Evolutionary conservation across 1,140 invertebrate genomes (phyloP).

Genomic region (Conus ventricosus): DNA sequence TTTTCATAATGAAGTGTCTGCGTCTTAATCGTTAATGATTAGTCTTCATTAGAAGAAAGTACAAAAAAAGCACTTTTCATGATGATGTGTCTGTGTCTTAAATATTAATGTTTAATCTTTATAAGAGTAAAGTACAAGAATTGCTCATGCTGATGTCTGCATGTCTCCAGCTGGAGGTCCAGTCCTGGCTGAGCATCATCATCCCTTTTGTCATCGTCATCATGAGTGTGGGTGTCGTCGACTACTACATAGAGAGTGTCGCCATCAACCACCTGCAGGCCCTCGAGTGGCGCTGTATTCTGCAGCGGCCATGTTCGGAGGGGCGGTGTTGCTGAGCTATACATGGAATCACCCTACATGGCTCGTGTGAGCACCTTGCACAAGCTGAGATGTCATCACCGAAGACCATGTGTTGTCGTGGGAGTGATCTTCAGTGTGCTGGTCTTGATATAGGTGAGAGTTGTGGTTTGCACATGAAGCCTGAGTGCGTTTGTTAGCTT

Average conservation of each 20-base stretch:
- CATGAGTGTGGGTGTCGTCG: conserved; percentile 75
- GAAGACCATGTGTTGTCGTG: conserved; percentile 75
- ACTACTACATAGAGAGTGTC: conserved; percentile 77
- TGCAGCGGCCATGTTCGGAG: conserved; percentile 66
- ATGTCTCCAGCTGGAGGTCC: conserved; percentile 59
- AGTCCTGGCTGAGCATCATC: conserved; percentile 71
- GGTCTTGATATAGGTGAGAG: conserved; percentile 74
- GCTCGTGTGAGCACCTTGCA: conserved; percentile 66
- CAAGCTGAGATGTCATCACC: conserved; percentile 69
- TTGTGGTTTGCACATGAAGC: background rate
- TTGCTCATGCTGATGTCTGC: background rate
- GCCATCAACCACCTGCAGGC: conserved; percentile 68
- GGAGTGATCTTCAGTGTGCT: conserved; percentile 75
- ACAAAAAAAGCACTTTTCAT: no score
- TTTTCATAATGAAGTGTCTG: no score
- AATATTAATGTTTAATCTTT: no score
- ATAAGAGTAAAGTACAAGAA: no score
- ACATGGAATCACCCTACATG: conserved; percentile 72
- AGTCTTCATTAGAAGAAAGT: no score
- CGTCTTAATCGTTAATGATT: no score
- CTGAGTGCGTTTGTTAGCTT: no score
- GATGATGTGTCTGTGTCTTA: no score
- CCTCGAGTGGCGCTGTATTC: conserved; percentile 62
- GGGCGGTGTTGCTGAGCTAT: conserved; percentile 65
- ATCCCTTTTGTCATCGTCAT: conserved; percentile 73